phyloP scores from a whole-genome alignment of 2,797 vertebrate genomes.

The Siniperca obscura region DNA sequence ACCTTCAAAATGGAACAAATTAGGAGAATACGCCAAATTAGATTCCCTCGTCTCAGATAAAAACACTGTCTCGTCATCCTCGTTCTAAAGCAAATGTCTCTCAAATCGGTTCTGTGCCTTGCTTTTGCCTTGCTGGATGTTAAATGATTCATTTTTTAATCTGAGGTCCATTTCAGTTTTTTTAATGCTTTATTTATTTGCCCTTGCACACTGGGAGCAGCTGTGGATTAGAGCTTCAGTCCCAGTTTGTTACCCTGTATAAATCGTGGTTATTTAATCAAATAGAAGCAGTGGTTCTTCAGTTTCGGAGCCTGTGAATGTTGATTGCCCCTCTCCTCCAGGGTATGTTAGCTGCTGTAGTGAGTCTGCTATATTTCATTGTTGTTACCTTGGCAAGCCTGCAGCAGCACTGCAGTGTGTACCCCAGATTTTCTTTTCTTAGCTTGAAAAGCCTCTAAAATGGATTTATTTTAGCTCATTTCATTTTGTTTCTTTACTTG shows the following conservation, averaged over 20 bases:
- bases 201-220: background rate
- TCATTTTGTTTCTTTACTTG: background rate
- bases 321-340: constrained; percentile 3
- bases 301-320: background rate
- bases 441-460: constrained; percentile 2
- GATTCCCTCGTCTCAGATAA: constrained; percentile 6
- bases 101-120: background rate
- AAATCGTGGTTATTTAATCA: constrained; percentile 59
- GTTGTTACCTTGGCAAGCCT: constrained; percentile 28
- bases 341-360: constrained; percentile 24
- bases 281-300: constrained; percentile 18
- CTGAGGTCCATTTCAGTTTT: constrained; percentile 9
- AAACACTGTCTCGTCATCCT: background rate
- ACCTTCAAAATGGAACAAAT: constrained; percentile 38
- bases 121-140: background rate
- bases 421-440: background rate
- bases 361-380: constrained; percentile 42
- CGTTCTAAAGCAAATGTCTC: constrained; percentile 17
- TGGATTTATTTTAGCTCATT: background rate
- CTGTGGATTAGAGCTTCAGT: constrained; percentile 14
- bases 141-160: constrained; percentile 42
- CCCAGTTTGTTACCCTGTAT: constrained; percentile 17
- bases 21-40: background rate
- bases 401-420: constrained; percentile 45
- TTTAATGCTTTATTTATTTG: constrained; percentile 33